A percentile compares a stretch with the other conserved stretches of the same genome.
phyloP scores from a whole-genome alignment of 2,888 invertebrate genomes.

The Melikaiella ostensackeni region DNA sequence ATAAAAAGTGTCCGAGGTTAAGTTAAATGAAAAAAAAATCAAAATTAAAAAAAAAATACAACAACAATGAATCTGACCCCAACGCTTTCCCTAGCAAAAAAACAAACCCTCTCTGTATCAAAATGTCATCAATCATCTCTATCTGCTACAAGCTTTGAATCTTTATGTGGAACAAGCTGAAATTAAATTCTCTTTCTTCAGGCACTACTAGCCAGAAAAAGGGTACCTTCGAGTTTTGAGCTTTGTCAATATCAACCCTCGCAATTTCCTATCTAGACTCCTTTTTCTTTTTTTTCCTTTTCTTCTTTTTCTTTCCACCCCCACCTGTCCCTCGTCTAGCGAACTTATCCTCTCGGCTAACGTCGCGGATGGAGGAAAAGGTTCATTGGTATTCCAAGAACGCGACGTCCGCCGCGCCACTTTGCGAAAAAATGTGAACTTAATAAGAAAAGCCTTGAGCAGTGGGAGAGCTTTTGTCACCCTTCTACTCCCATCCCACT shows the following conservation, averaged over 20 bases:
- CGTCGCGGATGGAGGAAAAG: constrained; percentile 60
- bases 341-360: constrained; percentile 57
- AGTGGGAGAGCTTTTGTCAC: constrained; percentile 71
- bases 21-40: too few species aligned
- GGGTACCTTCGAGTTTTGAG: constrained; percentile 23
- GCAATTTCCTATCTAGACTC: constrained; percentile 5
- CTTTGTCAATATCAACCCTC: constrained; percentile 33
- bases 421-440: constrained; percentile 76
- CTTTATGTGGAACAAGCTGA: background rate
- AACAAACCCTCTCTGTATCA: background rate
- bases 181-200: background rate
- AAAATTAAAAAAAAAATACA: too few species aligned
- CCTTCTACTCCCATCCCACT: constrained; percentile 45
- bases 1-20: too few species aligned
- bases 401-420: constrained; percentile 67
- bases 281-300: constrained; percentile 29
- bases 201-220: background rate
- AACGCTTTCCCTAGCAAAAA: background rate
- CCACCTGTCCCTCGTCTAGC: constrained; percentile 35
- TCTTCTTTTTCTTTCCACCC: constrained; percentile 19
- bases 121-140: background rate
- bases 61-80: background rate
- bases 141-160: background rate
- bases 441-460: constrained; percentile 76
- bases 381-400: constrained; percentile 74